Base-by-base conservation (phyloP, 2,888 invertebrate genomes). In the Craniophora ligustri region DNA sequence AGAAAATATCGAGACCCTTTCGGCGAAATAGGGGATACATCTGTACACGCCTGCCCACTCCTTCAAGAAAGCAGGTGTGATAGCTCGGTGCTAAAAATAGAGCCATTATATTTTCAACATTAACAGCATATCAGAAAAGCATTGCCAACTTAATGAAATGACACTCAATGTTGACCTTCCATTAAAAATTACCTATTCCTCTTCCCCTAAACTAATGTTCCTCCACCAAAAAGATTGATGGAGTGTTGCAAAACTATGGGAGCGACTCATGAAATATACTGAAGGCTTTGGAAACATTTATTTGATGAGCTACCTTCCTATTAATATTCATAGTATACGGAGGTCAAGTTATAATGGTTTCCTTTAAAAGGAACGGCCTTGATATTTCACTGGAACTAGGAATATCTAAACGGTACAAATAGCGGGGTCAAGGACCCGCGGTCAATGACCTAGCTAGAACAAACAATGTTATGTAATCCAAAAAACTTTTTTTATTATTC, bases 141-240 rank as follows among this genome's bases (percentile, higher is more conserved):
- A 49, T 44, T 63, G 26, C 26, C n/a, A 40, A 13, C n/a, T 21
- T 42, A 31, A 61, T 42, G 5, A 44, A 56, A 23, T 14, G 14
- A 31, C 6, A 14, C 11, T n/a, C 26, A 32, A 30, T 15, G 32
- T 13, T 55, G 42, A 61, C 48, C 15, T 21, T 48, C 55, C n/a
- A 15, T 34, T 32, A 8, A 5, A 31, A 45, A 50, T 38, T 15
- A 38, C 15, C 30, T 11, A n/a, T n/a, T n/a, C n/a, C n/a, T n/a
- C n/a, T n/a, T 36, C 10, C 13, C n/a, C 28, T 13, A 32, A 34
- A 55, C 28, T 31, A 65, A 64, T 50, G 32, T 21, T 54, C 55
- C 50, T 34, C 11, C 23, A 31, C 21, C 5, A 10, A 36, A 49
- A 36, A 62, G 73, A 73, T 70, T 53, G 44, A 72, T 72, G 48